Evolutionary conservation across 2,113 vertebrate genomes (phyloP).

Genomic region (Caretta caretta): DNA sequence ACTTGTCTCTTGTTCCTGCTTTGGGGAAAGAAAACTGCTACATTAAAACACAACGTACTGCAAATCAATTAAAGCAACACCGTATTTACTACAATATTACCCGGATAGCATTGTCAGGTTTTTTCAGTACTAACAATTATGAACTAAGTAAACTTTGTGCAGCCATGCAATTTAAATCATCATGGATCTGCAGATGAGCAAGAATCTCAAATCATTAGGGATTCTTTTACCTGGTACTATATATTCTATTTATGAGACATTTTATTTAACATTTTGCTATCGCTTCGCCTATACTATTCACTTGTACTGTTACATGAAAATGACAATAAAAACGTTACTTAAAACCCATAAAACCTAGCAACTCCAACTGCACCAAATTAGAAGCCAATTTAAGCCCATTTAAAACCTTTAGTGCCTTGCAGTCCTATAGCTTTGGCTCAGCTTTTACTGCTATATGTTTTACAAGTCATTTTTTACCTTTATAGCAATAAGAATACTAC

Average conservation of each 20-base stretch:
- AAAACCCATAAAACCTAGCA: not conserved
- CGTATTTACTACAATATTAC: not conserved
- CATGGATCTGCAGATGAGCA: not conserved
- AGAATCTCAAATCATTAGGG: not conserved
- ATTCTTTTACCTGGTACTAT: not conserved
- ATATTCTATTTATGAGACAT: not conserved
- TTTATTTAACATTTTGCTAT: slow-evolving; percentile 7
- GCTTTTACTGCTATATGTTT: slow-evolving; percentile 43
- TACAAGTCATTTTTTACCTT: slow-evolving; percentile 46
- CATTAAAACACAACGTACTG: slow-evolving; percentile 70
- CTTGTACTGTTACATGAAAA: not conserved
- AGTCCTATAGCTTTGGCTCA: slow-evolving; percentile 11
- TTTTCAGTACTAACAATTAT: not conserved
- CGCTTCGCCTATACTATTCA: not conserved
- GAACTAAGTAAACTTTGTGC: not conserved
- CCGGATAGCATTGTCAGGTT: rapidly evolving
- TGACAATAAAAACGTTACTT: not conserved
- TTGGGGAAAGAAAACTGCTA: slow-evolving; percentile 72
- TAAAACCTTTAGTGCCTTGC: slow-evolving; percentile 2
- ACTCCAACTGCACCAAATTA: not conserved
- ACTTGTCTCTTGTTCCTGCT: slow-evolving; percentile 99
- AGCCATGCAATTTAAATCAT: not conserved
- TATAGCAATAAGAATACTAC: not conserved
- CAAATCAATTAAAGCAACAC: not conserved
- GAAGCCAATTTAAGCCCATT: not conserved